phyloP scores from a whole-genome alignment of 2,888 invertebrate species.

The Rhaphigaster nebulosa region DNA sequence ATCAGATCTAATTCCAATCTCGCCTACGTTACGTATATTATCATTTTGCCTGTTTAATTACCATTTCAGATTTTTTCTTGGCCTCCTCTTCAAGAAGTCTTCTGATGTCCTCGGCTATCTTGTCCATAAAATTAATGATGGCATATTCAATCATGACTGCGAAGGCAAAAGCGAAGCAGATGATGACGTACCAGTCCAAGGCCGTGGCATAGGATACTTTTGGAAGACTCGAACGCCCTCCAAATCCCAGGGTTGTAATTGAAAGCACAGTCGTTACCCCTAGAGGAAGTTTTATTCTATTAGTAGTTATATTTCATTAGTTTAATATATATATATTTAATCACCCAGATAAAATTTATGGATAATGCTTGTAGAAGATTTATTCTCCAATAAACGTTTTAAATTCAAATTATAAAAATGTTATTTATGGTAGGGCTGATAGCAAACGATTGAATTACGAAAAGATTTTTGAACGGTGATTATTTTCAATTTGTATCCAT shows the following conservation, averaged over 20 bases:
- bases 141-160: constrained; percentile 76
- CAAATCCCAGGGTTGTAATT: constrained; percentile 76
- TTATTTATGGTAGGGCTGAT: no score
- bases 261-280: constrained; percentile 76
- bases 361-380: no score
- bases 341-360: no score
- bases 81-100: constrained; percentile 66
- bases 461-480: no score
- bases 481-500: no score
- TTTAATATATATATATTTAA: no score
- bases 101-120: constrained; percentile 70
- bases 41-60: neutral
- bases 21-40: neutral
- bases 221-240: constrained; percentile 74
- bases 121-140: constrained; percentile 73
- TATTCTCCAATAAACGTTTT: no score
- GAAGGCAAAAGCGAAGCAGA: constrained; percentile 76
- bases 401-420: no score
- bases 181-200: constrained; percentile 75
- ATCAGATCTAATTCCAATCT: no score
- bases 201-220: constrained; percentile 76
- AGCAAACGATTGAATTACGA: no score
- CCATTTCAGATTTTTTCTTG: constrained; percentile 40
- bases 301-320: no score
- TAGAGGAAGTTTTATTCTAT: constrained; percentile 65